Conservation (phyloP, 2,113 vertebrate genomes). For the Sisor rabdophorus region DNA sequence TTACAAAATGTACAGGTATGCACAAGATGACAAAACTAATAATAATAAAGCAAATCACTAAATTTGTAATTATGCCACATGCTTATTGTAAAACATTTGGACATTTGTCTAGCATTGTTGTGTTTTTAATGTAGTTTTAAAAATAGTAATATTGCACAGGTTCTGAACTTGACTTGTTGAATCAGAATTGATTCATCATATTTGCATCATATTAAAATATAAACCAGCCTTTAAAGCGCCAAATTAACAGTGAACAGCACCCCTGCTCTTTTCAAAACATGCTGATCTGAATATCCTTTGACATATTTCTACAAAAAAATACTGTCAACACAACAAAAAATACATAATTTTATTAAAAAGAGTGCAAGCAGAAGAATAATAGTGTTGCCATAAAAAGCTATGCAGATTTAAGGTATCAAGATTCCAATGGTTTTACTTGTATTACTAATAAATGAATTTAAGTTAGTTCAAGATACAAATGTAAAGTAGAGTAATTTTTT, state of each 20-base stretch:
- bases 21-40: not conserved
- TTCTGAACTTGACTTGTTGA: too few species aligned
- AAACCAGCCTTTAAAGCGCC: constrained; percentile 6
- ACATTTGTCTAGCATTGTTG: not conserved
- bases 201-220: not conserved
- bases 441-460: not conserved
- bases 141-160: not conserved
- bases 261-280: not conserved
- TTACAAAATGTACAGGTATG: not conserved
- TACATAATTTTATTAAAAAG: too few species aligned
- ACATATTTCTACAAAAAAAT: not conserved
- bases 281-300: constrained; percentile 6
- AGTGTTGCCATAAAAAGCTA: constrained; percentile 27
- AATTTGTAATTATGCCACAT: not conserved
- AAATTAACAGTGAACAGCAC: not conserved
- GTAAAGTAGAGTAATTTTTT: too few species aligned
- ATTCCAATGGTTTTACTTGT: not conserved
- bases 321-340: too few species aligned
- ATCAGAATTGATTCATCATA: too few species aligned
- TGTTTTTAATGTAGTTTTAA: not conserved
- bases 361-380: constrained; percentile 28
- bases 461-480: not conserved
- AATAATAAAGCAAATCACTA: not conserved
- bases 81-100: too few species aligned
- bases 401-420: constrained; percentile 34